Evolutionary conservation across 2,113 vertebrate genomes (phyloP).

Genomic region (Vicugna pacos): DNA sequence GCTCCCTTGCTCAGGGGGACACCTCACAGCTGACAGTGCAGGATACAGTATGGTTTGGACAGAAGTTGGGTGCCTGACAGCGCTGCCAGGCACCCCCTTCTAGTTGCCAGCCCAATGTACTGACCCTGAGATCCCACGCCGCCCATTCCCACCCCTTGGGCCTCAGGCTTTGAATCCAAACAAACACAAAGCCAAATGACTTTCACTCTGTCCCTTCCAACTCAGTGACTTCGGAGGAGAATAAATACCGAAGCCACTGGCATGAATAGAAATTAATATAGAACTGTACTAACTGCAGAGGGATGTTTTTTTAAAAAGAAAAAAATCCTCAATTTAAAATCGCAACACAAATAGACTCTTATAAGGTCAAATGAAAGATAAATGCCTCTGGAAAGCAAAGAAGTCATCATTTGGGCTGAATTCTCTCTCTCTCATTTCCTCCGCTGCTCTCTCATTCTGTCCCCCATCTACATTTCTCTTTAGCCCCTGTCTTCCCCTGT

Average conservation of each 20-base stretch:
- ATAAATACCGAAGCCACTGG: conserved; percentile 80
- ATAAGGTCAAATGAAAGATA: conserved; percentile 83
- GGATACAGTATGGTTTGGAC: not conserved
- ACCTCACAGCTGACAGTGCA: not conserved
- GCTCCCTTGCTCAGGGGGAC: not conserved
- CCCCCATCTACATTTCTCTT: not conserved
- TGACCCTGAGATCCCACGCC: not conserved
- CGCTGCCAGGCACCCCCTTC: not conserved
- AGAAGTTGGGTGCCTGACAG: not conserved
- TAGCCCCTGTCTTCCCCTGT: not conserved
- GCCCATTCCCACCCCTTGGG: not conserved
- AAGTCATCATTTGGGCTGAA: not conserved
- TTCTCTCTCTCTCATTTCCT: not conserved
- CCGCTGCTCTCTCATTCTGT: not conserved
- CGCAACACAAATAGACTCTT: conserved; percentile 80
- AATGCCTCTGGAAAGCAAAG: conserved; percentile 76
- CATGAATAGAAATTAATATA: conserved; percentile 83
- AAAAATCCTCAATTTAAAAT: conserved; percentile 79
- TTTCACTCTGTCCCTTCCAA: conserved; percentile 81
- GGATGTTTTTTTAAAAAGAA: conserved; percentile 73
- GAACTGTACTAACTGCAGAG: conserved; percentile 60
- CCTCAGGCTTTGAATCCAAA: conserved; percentile 69
- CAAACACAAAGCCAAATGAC: conserved; percentile 77
- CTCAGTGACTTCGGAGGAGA: conserved; percentile 80
- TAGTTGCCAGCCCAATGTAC: not conserved